Evolutionary conservation across 2,113 vertebrate genomes (phyloP).

Genomic region (Nerophis lumbriciformis): DNA sequence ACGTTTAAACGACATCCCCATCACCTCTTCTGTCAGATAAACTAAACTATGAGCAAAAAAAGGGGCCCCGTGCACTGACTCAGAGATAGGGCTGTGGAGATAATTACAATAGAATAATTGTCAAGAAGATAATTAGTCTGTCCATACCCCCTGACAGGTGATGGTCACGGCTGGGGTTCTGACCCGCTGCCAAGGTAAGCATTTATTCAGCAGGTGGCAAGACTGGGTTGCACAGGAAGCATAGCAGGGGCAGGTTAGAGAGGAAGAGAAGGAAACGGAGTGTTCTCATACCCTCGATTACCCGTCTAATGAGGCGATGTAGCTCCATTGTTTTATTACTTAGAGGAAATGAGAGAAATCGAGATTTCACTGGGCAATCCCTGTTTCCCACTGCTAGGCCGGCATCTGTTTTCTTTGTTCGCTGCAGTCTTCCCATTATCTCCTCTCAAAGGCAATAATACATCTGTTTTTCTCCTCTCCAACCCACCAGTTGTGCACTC

Average conservation of each 20-base stretch:
- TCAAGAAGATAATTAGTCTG: slow-evolving; percentile 65
- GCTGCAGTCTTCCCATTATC: slow-evolving; percentile 42
- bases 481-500: slow-evolving; percentile 20
- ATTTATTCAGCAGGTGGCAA: slow-evolving; percentile 47
- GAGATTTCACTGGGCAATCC: slow-evolving; percentile 54
- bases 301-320: slow-evolving; percentile 65
- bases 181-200: slow-evolving; percentile 62
- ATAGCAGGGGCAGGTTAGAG: slow-evolving; percentile 24
- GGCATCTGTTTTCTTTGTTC: slow-evolving; percentile 62
- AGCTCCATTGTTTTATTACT: slow-evolving; percentile 63
- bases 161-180: slow-evolving; percentile 53
- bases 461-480: slow-evolving; percentile 29
- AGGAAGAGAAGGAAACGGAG: slow-evolving; percentile 34
- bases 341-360: slow-evolving; percentile 60
- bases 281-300: slow-evolving; percentile 64
- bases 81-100: slow-evolving; percentile 57
- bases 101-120: slow-evolving; percentile 58
- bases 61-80: slow-evolving; percentile 53
- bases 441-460: slow-evolving; percentile 45
- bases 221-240: slow-evolving; percentile 37
- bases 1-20: neutral
- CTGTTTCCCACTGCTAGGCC: slow-evolving; percentile 55
- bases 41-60: slow-evolving; percentile 22
- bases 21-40: slow-evolving; percentile 38
- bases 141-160: slow-evolving; percentile 51